A percentile compares a stretch with the other conserved stretches of the same genome.
phyloP scores from a whole-genome alignment of 2,888 invertebrate species.

The Orchesella flavescens region DNA sequence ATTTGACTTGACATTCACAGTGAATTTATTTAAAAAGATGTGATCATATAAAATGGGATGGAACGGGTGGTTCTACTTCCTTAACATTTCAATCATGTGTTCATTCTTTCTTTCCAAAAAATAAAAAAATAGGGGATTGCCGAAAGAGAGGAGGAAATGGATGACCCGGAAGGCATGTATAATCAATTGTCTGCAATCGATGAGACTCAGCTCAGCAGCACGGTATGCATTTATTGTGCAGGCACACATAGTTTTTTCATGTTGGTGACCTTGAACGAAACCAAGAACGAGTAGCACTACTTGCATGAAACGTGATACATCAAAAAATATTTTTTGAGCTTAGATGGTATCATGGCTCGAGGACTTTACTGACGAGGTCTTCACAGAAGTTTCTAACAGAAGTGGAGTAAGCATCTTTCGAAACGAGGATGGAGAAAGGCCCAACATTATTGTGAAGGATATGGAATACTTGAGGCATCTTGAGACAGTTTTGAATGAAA shows the following conservation, averaged over 20 bases:
- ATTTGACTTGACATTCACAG: too few species aligned
- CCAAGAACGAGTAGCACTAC: too few species aligned
- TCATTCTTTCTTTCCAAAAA: background rate
- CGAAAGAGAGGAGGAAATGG: background rate
- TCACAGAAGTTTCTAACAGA: conserved; percentile 77
- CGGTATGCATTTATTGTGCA: conserved; percentile 9
- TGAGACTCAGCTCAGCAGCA: conserved; percentile 13
- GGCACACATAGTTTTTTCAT: too few species aligned
- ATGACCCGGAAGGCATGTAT: conserved; percentile 28
- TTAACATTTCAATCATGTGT: background rate
- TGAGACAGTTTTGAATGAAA: conserved; percentile 79
- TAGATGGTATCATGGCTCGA: conserved; percentile 81
- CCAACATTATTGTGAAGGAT: conserved; percentile 80
- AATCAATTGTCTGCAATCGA: conserved; percentile 31
- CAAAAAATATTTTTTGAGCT: conserved; percentile 24
- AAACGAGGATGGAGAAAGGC: background rate
- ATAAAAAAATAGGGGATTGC: background rate
- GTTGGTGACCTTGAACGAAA: too few species aligned
- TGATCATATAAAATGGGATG: too few species aligned
- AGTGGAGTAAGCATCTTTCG: conserved; percentile 73
- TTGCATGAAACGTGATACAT: too few species aligned
- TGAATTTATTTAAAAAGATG: too few species aligned
- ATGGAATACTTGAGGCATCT: conserved; percentile 82
- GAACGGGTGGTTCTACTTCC: too few species aligned
- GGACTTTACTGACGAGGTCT: conserved; percentile 81